phyloP scores from a whole-genome alignment of 2,113 vertebrate species.

The Turdus rufiventris region DNA sequence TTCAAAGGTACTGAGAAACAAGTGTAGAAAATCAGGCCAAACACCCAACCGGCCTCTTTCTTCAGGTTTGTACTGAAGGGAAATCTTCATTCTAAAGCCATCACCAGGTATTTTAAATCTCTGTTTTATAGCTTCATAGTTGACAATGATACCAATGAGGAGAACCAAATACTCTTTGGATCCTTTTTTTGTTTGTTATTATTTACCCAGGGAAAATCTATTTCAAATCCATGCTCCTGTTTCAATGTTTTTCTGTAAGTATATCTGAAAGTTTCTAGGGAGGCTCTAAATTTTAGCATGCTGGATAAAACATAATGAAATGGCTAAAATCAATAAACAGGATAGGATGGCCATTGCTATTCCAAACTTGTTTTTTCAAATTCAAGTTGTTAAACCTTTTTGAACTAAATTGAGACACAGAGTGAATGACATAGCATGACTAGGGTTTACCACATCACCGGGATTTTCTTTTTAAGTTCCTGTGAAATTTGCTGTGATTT shows the following conservation, averaged over 20 bases:
- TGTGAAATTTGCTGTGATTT: background rate
- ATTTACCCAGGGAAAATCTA: background rate
- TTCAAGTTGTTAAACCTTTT: conserved; percentile 23
- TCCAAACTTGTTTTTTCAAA: conserved; percentile 25
- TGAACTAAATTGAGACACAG: conserved; percentile 26
- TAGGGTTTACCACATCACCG: background rate
- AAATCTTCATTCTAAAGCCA: background rate
- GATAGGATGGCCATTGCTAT: conserved; percentile 25
- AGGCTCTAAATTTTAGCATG: conserved; percentile 15
- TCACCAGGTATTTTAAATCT: background rate
- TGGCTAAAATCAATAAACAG: conserved; percentile 47
- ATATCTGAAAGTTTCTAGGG: background rate
- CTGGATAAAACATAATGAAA: conserved; percentile 37
- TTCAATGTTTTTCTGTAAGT: background rate
- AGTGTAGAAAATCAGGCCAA: background rate
- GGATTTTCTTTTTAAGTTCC: background rate
- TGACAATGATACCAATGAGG: background rate
- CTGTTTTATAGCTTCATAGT: background rate
- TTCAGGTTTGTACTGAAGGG: background rate
- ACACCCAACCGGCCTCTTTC: background rate
- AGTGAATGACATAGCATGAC: background rate
- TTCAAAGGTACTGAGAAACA: background rate
- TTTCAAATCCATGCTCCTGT: background rate
- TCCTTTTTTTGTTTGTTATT: background rate
- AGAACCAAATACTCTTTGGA: background rate